Percentiles rank a stretch among this genome's conserved stretches.
These are phyloP conservation scores for Meandrusa payeni DNA, from an alignment of 2,888 invertebrate genomes.

Conservation along the genomic window DNA sequence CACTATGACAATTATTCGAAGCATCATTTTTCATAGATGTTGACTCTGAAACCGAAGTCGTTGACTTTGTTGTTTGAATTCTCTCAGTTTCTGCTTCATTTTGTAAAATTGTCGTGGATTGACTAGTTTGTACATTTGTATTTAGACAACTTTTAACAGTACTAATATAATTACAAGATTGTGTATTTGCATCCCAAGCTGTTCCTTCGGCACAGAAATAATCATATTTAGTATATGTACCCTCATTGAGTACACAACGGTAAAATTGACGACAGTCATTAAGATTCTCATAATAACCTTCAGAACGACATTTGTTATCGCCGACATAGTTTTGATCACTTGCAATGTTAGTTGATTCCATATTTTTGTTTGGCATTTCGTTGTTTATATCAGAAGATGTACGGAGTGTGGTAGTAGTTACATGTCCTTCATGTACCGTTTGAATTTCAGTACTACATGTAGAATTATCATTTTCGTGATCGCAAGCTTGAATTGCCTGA, in stretches of 20 bases:
- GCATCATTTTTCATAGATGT: no score
- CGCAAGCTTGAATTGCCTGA: slow-evolving; percentile 79
- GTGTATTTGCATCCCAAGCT: slow-evolving; percentile 77
- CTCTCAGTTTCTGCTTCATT: slow-evolving; percentile 40
- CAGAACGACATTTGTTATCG: slow-evolving; percentile 61
- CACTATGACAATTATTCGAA: no score
- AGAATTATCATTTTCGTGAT: slow-evolving; percentile 46
- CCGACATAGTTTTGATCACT: neutral
- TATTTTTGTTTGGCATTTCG: neutral
- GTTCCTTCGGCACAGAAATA: slow-evolving; percentile 81
- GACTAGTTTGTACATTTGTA: slow-evolving; percentile 37
- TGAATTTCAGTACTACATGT: slow-evolving; percentile 23
- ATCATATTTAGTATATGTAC: slow-evolving; percentile 73
- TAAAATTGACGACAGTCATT: slow-evolving; percentile 74
- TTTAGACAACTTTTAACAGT: slow-evolving; percentile 56
- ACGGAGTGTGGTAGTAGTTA: slow-evolving; percentile 1
- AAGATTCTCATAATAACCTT: slow-evolving; percentile 86
- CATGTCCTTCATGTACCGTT: slow-evolving; percentile 7
- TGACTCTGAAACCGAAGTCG: no score
- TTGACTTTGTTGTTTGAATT: no score
- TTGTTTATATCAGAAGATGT: slow-evolving; percentile 13
- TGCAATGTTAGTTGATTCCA: neutral
- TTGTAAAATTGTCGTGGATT: slow-evolving; percentile 37
- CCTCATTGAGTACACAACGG: slow-evolving; percentile 70
- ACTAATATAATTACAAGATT: slow-evolving; percentile 78